Base-by-base conservation (phyloP, 2,888 invertebrate species). In the Pasiphila rectangulata region DNA sequence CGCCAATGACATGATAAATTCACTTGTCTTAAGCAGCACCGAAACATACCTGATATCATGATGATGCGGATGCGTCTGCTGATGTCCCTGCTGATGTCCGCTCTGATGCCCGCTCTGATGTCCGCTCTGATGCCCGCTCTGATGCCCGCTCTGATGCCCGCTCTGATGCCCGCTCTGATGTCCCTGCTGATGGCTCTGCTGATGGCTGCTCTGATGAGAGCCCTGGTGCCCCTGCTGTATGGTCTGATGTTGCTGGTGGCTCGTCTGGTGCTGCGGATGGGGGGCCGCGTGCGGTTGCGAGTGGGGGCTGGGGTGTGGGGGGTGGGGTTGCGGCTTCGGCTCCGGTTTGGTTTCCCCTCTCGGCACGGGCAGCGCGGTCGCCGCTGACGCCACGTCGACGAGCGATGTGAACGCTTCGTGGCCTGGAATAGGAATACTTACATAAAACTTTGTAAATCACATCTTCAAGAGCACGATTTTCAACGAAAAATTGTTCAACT, bases 331-430 rank as follows among this genome's bases (percentile, higher is more conserved):
- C 25, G 56, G 67, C 52, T 77, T 73, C 42, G 61, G 59, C 24
- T 79, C 72, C 0, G 69, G 72, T 50, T 78, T 87, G 61, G 56
- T 83, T 67, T 61, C 86, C 21, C 89, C 85, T 23, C 91, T 86
- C 0, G 96, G 96, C 41, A 96, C 96, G 0, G 96, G 96, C 65
- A 97, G 78, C 70, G 95, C 95, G 0, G 96, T 95, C 67, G 97
- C 97, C 61, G 96, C 95, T 1, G 95, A 95, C n/a, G 97, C 97
- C 7, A 96, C 95, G 75, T 97, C 96, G 4, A 97, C 97, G 41
- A 97, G 84, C 38, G 95, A 95, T 20, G 94, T 94, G 69, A 97
- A 92, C 0, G 96, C 96, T 78, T 97, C 97, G 75, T 96, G 94
- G 10, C 95, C 95, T 74, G 74, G 1, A 20, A 40, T 1, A 10